phyloP scores from a whole-genome alignment of 2,888 invertebrate species.

The Mythimna albipuncta region DNA sequence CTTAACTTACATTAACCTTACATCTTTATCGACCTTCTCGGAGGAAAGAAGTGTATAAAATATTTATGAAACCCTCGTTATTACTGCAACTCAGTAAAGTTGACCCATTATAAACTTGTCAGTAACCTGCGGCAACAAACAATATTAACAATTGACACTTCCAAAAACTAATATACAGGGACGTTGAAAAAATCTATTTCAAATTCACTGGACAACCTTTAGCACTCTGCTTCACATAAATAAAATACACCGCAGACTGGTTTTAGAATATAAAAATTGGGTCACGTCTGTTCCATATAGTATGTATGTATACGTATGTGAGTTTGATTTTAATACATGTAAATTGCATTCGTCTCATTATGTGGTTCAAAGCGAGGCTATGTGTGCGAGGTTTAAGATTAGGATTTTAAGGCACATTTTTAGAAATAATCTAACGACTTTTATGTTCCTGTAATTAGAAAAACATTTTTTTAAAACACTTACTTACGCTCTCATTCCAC shows the following conservation, averaged over 20 bases:
- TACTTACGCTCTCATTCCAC: too few species aligned
- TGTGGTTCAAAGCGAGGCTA: background rate
- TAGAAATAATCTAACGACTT: background rate
- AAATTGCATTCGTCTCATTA: slow-evolving; percentile 31
- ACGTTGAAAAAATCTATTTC: slow-evolving; percentile 2
- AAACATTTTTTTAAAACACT: too few species aligned
- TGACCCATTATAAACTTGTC: background rate
- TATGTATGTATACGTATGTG: background rate
- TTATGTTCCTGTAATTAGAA: background rate
- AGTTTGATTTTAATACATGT: slow-evolving; percentile 37
- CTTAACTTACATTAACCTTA: too few species aligned
- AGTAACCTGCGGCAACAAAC: slow-evolving; percentile 1
- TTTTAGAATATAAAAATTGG: slow-evolving; percentile 15
- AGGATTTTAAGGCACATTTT: background rate
- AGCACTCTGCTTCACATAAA: slow-evolving; percentile 19
- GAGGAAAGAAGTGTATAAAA: background rate
- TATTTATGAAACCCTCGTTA: background rate
- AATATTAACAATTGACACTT: slow-evolving; percentile 12
- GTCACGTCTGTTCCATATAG: slow-evolving; percentile 4
- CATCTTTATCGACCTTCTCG: background rate
- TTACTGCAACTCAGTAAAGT: background rate
- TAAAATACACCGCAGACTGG: background rate
- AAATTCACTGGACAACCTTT: slow-evolving; percentile 31
- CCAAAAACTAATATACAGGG: slow-evolving; percentile 1
- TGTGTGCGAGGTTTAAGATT: background rate